These are phyloP conservation scores for Melanogrammus aeglefinus DNA, from an alignment of 2,797 vertebrate species.

Conservation along the genomic window DNA sequence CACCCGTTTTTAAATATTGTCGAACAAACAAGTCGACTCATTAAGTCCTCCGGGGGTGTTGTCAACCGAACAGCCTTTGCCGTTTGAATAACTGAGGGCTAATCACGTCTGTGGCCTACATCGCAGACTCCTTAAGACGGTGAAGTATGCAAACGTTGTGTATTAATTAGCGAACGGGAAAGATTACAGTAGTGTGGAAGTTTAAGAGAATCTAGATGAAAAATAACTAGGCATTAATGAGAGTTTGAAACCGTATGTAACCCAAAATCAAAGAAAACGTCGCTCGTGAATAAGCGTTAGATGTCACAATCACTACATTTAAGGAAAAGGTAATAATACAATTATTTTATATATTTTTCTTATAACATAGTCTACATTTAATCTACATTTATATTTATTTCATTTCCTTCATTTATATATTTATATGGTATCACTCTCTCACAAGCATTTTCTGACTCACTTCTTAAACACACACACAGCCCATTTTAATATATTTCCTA, in stretches of 20 bases:
- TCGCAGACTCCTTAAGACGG: constrained; percentile 27
- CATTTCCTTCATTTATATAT: too few species aligned
- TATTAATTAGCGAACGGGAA: constrained; percentile 27
- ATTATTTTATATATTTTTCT: not conserved
- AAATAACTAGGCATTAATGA: not conserved
- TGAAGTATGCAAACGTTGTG: constrained; percentile 32
- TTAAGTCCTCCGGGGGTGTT: not conserved
- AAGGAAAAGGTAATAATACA: not conserved
- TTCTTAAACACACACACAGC: not conserved
- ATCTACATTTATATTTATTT: too few species aligned
- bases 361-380: too few species aligned
- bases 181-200: constrained; percentile 40
- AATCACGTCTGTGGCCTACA: constrained; percentile 33
- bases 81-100: not conserved
- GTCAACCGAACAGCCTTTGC: not conserved
- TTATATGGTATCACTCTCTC: too few species aligned
- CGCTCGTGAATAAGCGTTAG: not conserved
- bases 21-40: not conserved
- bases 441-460: too few species aligned
- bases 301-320: not conserved
- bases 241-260: not conserved
- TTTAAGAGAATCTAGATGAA: not conserved
- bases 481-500: not conserved
- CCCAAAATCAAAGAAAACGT: not conserved
- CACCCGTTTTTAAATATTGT: not conserved